These are phyloP conservation scores for Oenanthe oenanthe DNA, from an alignment of 2,113 vertebrate species.

Conservation along the genomic window DNA sequence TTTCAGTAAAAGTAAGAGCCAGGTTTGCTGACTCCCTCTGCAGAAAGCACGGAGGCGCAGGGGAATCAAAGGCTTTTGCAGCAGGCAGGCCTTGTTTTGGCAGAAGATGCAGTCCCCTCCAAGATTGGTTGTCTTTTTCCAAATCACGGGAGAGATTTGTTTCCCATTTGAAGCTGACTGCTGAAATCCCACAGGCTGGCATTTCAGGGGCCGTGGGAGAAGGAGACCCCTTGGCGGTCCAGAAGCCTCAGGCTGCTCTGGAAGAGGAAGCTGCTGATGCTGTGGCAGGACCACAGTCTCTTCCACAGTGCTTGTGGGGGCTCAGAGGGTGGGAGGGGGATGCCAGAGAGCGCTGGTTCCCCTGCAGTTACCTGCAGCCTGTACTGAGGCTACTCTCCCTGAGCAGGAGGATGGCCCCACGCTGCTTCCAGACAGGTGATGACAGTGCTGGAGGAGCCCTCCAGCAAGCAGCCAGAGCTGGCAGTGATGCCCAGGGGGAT, in stretches of 20 bases:
- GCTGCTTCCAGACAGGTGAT: background rate
- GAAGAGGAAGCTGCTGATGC: accelerated
- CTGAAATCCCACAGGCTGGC: background rate
- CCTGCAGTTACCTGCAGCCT: background rate
- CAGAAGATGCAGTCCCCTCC: constrained; percentile 39
- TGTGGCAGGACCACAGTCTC: accelerated
- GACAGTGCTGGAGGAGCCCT: background rate
- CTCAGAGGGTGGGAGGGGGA: background rate
- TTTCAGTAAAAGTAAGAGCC: constrained; percentile 67
- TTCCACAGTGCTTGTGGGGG: background rate
- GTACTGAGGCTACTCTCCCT: accelerated
- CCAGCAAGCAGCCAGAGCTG: background rate
- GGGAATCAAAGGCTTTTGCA: constrained; percentile 72
- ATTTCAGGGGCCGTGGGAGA: background rate
- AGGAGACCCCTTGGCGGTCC: background rate
- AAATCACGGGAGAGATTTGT: constrained; percentile 41
- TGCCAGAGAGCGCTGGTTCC: background rate
- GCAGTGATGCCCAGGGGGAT: background rate
- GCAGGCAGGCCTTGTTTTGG: constrained; percentile 56
- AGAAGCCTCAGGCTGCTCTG: background rate
- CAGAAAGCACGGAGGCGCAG: constrained; percentile 50
- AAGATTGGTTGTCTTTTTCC: constrained; percentile 52
- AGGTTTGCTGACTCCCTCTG: constrained; percentile 61
- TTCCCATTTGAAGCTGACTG: constrained; percentile 44
- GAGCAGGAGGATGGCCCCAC: background rate